phyloP scores from a whole-genome alignment of 1,140 invertebrate genomes.

The Alviniconcha marisindica region DNA sequence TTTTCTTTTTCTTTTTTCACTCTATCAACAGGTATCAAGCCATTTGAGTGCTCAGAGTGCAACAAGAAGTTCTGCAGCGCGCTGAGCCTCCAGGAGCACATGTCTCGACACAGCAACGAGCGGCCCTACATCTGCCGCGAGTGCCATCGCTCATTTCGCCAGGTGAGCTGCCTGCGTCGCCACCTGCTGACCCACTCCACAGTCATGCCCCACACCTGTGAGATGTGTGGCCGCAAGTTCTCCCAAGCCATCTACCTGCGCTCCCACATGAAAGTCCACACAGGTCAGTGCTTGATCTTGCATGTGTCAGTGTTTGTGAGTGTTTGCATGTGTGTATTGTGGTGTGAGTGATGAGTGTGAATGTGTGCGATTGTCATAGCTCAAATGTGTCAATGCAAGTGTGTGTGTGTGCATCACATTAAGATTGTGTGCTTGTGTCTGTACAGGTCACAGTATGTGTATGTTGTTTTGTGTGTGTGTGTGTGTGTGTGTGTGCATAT shows the following conservation, averaged over 20 bases:
- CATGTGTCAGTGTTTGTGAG: no score
- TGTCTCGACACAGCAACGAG: slow-evolving; percentile 63
- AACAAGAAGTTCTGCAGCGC: slow-evolving; percentile 69
- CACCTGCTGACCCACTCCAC: slow-evolving; percentile 68
- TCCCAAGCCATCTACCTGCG: slow-evolving; percentile 69
- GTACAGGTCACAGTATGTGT: no score
- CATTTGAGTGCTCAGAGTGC: slow-evolving; percentile 70
- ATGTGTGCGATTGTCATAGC: neutral
- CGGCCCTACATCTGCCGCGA: slow-evolving; percentile 64
- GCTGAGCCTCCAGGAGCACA: slow-evolving; percentile 68
- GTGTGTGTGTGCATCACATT: neutral
- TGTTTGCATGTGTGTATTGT: no score
- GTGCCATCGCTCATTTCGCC: slow-evolving; percentile 67
- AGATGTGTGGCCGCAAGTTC: slow-evolving; percentile 64
- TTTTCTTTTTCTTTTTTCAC: no score
- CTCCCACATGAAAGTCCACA: slow-evolving; percentile 72
- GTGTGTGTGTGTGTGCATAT: neutral
- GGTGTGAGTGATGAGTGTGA: no score
- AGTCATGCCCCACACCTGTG: slow-evolving; percentile 65
- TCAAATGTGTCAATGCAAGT: neutral
- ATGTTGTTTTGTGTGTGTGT: neutral
- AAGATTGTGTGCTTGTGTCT: no score
- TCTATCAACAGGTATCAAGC: slow-evolving; percentile 74
- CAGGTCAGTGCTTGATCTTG: slow-evolving; percentile 55
- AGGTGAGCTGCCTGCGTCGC: slow-evolving; percentile 66